Conservation (phyloP, 2,888 invertebrate species). For the Dolomedes plantarius region DNA sequence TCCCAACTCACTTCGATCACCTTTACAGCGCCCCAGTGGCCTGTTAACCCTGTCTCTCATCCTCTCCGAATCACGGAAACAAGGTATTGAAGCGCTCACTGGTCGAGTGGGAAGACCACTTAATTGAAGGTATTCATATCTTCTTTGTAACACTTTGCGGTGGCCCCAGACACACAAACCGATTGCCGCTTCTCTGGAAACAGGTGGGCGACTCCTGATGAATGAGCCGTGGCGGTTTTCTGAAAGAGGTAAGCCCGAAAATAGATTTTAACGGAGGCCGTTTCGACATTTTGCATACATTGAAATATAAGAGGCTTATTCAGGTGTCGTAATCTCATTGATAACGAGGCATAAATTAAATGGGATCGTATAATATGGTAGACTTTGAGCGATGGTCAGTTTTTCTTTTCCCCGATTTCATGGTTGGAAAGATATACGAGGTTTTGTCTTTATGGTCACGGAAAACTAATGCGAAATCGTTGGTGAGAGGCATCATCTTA, state of each 20-base stretch:
- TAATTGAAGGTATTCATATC: not conserved
- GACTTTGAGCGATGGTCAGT: too few species aligned
- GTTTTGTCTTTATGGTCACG: too few species aligned
- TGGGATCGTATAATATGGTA: not conserved
- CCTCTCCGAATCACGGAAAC: not conserved
- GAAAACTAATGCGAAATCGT: too few species aligned
- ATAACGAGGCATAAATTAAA: not conserved
- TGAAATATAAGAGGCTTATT: not conserved
- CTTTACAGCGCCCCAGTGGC: not conserved
- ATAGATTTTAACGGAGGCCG: not conserved
- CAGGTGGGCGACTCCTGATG: not conserved
- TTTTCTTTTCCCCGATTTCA: too few species aligned
- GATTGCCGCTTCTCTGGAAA: not conserved
- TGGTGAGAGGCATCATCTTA: too few species aligned
- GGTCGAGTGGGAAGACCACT: conserved; percentile 9
- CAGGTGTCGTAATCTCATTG: not conserved
- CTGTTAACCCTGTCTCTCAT: not conserved
- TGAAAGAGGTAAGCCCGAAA: not conserved
- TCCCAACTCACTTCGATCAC: not conserved
- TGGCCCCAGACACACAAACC: not conserved
- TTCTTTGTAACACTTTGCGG: not conserved
- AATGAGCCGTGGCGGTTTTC: not conserved
- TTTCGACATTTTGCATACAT: not conserved
- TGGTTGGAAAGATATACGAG: too few species aligned
- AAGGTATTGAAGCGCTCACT: not conserved